Evolutionary conservation across 2,888 invertebrate species (phyloP).

Genomic region (Cheilosia variabilis): DNA sequence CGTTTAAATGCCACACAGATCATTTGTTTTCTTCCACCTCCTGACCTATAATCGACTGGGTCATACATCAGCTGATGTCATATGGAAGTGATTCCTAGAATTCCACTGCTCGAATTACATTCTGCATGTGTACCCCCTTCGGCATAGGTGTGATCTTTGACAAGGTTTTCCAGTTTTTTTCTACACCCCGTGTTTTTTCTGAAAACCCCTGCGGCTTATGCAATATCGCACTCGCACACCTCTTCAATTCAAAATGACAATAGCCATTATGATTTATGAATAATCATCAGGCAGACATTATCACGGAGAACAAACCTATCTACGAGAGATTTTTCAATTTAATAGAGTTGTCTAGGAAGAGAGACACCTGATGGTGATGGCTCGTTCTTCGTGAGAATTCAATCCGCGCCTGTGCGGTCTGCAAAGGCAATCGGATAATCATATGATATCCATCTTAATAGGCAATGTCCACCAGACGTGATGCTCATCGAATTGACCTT

Average conservation of each 20-base stretch:
- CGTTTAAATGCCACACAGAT: conserved; percentile 22
- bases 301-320: conserved; percentile 18
- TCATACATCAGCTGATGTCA: conserved; percentile 33
- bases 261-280: conserved; percentile 52
- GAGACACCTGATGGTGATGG: conserved; percentile 6
- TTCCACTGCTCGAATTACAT: conserved; percentile 35
- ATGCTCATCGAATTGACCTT: conserved; percentile 52
- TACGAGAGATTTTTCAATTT: conserved; percentile 56
- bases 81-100: neutral
- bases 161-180: conserved; percentile 17
- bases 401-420: conserved; percentile 9
- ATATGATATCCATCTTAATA: conserved; percentile 54
- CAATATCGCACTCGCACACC: conserved; percentile 1
- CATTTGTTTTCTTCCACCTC: conserved; percentile 1
- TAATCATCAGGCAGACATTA: conserved; percentile 43
- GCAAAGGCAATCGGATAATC: conserved; percentile 32
- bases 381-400: conserved; percentile 33
- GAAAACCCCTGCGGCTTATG: conserved; percentile 15
- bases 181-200: neutral
- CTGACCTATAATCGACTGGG: conserved; percentile 38
- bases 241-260: conserved; percentile 34
- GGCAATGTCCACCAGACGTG: conserved; percentile 43
- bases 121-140: neutral
- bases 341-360: conserved; percentile 48
- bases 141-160: neutral